Conservation (phyloP, 2,888 invertebrate genomes). For the Clistopyga incitator region DNA sequence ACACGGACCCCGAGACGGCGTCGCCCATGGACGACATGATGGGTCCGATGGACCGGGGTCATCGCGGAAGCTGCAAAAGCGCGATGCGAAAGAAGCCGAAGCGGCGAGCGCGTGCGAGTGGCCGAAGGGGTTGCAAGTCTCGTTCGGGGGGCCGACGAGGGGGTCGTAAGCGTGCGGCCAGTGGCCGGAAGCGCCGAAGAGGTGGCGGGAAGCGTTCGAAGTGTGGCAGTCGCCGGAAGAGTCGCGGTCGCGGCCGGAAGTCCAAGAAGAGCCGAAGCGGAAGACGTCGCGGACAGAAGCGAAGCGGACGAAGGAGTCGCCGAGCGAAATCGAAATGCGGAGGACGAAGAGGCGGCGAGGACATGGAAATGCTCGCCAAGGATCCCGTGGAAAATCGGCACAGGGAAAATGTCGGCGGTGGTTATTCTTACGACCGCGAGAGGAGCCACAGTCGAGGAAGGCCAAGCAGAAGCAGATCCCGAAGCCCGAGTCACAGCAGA, state of each 20-base stretch:
- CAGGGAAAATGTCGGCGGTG: slow-evolving; percentile 50
- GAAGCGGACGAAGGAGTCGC: slow-evolving; percentile 55
- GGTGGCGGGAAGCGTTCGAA: slow-evolving; percentile 53
- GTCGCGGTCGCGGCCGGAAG: slow-evolving; percentile 43
- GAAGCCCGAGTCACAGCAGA: slow-evolving; percentile 72
- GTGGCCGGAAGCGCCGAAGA: slow-evolving; percentile 40
- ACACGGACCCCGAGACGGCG: slow-evolving; percentile 67
- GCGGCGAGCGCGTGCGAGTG: slow-evolving; percentile 49
- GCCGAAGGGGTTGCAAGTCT: slow-evolving; percentile 29
- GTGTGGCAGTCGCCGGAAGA: slow-evolving; percentile 33
- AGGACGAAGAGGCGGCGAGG: slow-evolving; percentile 52
- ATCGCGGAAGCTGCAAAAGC: slow-evolving; percentile 53
- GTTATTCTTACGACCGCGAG: slow-evolving; percentile 64
- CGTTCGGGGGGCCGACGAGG: slow-evolving; percentile 43
- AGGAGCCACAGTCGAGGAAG: slow-evolving; percentile 69
- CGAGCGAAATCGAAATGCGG: slow-evolving; percentile 59
- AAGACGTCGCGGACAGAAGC: slow-evolving; percentile 49
- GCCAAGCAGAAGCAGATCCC: slow-evolving; percentile 73
- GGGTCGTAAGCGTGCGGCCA: slow-evolving; percentile 41
- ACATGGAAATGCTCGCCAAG: slow-evolving; percentile 64
- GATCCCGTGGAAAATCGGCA: slow-evolving; percentile 63
- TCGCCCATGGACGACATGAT: slow-evolving; percentile 60
- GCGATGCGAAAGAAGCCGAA: slow-evolving; percentile 34
- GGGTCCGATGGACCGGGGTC: slow-evolving; percentile 66
- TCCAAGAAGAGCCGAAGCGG: slow-evolving; percentile 42